These are phyloP conservation scores for Eudyptes chrysolophus DNA, from an alignment of 2,113 vertebrate genomes.

Conservation along the genomic window DNA sequence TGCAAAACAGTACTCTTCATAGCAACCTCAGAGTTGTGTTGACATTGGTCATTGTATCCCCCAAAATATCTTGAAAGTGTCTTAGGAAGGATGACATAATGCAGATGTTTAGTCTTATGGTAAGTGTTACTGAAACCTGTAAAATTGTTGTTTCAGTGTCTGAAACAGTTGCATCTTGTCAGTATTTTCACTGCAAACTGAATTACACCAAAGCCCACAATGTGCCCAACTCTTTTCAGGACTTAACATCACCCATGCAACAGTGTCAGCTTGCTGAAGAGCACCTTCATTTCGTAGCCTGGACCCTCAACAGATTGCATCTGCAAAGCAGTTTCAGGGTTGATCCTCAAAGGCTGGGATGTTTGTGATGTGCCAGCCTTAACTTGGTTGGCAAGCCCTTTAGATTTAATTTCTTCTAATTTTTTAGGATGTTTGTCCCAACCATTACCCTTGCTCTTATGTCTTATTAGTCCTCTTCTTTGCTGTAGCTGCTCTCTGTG, in stretches of 20 bases:
- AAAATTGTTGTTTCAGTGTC: not conserved
- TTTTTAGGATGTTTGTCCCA: not conserved
- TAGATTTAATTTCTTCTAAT: not conserved
- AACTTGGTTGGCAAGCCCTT: not conserved
- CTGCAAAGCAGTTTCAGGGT: not conserved
- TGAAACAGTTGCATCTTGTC: not conserved
- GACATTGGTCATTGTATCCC: not conserved
- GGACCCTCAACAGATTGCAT: not conserved
- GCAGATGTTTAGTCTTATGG: not conserved
- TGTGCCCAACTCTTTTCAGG: not conserved
- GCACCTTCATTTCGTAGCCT: not conserved
- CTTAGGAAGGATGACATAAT: not conserved
- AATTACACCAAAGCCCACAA: not conserved
- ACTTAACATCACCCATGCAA: not conserved
- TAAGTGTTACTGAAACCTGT: not conserved
- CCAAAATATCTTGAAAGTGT: not conserved
- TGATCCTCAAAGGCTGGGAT: not conserved
- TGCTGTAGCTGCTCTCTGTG: not conserved
- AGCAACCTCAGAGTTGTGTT: not conserved
- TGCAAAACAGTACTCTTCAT: not conserved
- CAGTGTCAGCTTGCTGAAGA: not conserved
- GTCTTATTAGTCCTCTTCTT: not conserved
- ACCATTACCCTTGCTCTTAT: not conserved
- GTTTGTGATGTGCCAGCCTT: not conserved
- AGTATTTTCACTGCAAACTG: not conserved